Percentiles rank a stretch among this genome's conserved stretches.
Conservation (phyloP, 2,113 vertebrate genomes). For the Hylia prasina region DNA sequence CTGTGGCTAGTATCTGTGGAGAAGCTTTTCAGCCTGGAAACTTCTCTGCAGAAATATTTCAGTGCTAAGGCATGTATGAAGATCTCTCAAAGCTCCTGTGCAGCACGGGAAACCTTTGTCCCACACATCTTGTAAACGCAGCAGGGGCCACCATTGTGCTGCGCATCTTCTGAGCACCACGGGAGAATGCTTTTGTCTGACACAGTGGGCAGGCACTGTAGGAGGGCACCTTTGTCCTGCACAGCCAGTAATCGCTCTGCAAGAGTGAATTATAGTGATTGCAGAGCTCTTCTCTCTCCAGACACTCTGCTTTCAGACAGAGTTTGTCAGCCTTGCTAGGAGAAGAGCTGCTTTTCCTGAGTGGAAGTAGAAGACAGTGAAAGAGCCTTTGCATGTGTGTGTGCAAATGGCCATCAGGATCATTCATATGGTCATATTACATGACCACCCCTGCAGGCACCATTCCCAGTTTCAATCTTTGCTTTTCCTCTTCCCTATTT, state of each 20-base stretch:
- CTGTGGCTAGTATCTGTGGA: not conserved
- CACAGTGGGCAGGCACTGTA: not conserved
- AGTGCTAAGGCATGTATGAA: not conserved
- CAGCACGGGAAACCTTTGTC: conserved; percentile 43
- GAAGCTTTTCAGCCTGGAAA: not conserved
- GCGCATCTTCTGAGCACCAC: not conserved
- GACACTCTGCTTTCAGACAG: rapidly evolving
- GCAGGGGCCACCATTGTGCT: conserved; percentile 13
- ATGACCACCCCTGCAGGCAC: rapidly evolving
- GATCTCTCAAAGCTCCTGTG: not conserved
- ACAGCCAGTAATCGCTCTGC: not conserved
- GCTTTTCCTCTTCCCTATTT: not conserved
- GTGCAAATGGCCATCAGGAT: not conserved
- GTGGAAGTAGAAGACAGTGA: not conserved
- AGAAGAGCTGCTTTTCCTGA: not conserved
- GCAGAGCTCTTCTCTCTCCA: not conserved
- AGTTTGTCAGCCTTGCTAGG: not conserved
- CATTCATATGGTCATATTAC: rapidly evolving
- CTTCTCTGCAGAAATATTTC: not conserved
- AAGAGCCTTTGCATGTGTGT: rapidly evolving
- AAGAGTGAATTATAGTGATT: not conserved
- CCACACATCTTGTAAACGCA: conserved; percentile 1
- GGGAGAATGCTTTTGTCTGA: conserved; percentile 26
- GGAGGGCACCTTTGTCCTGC: conserved; percentile 38
- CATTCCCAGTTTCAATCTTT: not conserved